A percentile compares a stretch with the other conserved stretches of the same genome.
Conservation (phyloP, 2,113 vertebrate species). For the Parotia lawesii region DNA sequence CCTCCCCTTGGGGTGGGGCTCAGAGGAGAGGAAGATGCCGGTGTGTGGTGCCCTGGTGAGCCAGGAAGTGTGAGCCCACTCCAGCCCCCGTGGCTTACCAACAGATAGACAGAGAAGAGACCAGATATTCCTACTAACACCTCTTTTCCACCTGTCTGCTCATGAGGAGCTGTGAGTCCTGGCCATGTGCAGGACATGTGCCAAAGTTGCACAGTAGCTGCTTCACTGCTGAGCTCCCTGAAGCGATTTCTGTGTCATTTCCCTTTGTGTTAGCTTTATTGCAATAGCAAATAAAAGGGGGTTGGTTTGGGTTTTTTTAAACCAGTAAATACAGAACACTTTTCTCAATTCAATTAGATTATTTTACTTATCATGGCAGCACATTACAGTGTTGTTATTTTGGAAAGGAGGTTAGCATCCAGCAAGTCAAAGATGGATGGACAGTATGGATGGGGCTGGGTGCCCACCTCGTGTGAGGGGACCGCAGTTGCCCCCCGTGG, state of each 20-base stretch:
- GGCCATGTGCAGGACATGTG: not conserved
- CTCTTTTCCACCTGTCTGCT: not conserved
- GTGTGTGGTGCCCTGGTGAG: not conserved
- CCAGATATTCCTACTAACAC: not conserved
- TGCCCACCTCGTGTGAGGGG: accelerated
- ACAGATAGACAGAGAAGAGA: not conserved
- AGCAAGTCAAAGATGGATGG: not conserved
- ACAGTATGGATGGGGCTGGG: not conserved
- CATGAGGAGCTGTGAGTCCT: not conserved
- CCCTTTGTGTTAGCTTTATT: not conserved
- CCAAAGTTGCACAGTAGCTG: not conserved
- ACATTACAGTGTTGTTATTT: not conserved
- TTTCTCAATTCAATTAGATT: not conserved
- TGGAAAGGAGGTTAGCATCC: not conserved
- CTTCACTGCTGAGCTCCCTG: not conserved
- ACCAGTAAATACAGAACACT: not conserved
- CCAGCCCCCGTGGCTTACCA: not conserved
- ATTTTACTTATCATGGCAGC: not conserved
- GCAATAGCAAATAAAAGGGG: not conserved
- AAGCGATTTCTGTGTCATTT: not conserved
- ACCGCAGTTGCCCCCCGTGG: accelerated
- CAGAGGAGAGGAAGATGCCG: not conserved
- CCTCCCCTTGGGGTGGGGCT: not conserved
- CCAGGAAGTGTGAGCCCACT: not conserved
- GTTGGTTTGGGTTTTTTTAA: accelerated